Percentiles rank a stretch among this genome's conserved stretches.
These are phyloP conservation scores for Escarpia spicata DNA, from an alignment of 2,888 invertebrate genomes.

Conservation along the genomic window DNA sequence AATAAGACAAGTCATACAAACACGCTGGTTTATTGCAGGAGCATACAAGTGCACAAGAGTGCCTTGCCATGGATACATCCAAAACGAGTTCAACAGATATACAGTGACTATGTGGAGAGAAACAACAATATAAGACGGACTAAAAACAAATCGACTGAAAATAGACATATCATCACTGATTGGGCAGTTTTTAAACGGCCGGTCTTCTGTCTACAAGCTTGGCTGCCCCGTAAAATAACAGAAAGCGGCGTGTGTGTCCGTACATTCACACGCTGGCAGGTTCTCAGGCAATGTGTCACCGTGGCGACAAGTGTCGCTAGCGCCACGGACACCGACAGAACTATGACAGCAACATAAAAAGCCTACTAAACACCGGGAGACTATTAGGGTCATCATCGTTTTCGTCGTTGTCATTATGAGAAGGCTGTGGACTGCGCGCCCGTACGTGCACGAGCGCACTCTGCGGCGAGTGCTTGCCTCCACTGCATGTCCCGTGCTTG, in stretches of 20 bases:
- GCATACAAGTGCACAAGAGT: not conserved
- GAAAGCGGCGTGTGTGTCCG: not conserved
- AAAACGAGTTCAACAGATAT: not conserved
- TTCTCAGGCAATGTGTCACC: not conserved
- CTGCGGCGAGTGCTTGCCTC: not conserved
- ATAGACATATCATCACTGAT: not conserved
- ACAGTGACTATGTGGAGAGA: not conserved
- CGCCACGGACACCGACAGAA: not conserved
- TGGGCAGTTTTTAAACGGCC: slow-evolving; percentile 5
- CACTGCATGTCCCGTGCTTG: not conserved
- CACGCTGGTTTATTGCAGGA: slow-evolving; percentile 3
- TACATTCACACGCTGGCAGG: not conserved
- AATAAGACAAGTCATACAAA: not conserved
- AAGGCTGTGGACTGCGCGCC: not conserved
- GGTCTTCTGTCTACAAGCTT: not conserved
- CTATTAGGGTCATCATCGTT: not conserved
- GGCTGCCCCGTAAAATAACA: not conserved
- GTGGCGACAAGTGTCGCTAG: not conserved
- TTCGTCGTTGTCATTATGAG: not conserved
- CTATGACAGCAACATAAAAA: slow-evolving; percentile 13
- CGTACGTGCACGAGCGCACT: not conserved
- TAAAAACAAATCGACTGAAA: not conserved
- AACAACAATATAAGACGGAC: not conserved
- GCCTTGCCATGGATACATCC: not conserved
- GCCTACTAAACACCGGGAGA: not conserved